Evolutionary conservation across 2,113 vertebrate species (phyloP).

Genomic region (Porphyrio hochstetteri): DNA sequence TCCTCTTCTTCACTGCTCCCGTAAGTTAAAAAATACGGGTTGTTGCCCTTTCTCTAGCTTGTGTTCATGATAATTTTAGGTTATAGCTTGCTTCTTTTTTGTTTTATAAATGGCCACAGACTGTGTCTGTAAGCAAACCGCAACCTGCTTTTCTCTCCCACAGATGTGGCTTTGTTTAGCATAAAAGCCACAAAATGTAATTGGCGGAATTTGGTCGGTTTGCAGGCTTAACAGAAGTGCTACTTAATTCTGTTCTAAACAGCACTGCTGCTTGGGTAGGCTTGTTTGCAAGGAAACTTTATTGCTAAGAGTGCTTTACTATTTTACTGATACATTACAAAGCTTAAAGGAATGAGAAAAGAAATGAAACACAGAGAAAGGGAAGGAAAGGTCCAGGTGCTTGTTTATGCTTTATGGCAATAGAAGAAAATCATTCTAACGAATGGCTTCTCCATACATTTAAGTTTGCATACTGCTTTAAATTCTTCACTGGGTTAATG

Average conservation of each 20-base stretch:
- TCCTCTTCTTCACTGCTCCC: not conserved
- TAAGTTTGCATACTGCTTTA: conserved; percentile 6
- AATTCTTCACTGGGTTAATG: conserved; percentile 28
- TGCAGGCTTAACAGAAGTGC: not conserved
- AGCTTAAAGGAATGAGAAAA: not conserved
- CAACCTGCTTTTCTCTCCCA: not conserved
- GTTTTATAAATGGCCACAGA: not conserved
- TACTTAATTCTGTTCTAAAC: not conserved
- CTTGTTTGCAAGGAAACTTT: not conserved
- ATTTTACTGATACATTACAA: not conserved
- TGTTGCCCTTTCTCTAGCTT: not conserved
- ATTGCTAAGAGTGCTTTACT: not conserved
- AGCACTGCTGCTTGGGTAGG: not conserved
- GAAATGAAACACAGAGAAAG: not conserved
- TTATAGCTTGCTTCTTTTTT: not conserved
- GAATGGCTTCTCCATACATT: conserved; percentile 3
- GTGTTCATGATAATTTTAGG: not conserved
- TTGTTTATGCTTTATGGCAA: not conserved
- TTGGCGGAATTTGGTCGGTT: not conserved
- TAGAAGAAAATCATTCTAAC: conserved; percentile 40
- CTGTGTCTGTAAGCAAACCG: not conserved
- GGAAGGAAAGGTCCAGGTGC: not conserved
- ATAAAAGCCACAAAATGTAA: not conserved
- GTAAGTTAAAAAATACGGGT: not conserved
- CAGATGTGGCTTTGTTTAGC: not conserved